phyloP scores from a whole-genome alignment of 2,888 invertebrate species.

The Eupsilia transversa region DNA sequence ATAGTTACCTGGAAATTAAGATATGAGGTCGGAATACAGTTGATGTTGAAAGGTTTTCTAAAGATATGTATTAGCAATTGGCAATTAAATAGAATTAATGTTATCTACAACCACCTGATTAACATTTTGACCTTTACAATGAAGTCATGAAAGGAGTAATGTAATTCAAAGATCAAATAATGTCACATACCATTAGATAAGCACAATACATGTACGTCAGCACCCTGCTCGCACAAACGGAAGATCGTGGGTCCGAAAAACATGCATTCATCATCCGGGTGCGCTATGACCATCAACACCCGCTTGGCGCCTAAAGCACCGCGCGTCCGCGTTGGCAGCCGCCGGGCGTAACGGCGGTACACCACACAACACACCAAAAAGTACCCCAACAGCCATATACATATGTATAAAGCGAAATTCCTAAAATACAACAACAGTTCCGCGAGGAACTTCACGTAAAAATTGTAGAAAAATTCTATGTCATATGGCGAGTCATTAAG shows the following conservation, averaged over 20 bases:
- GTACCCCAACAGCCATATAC: slow-evolving; percentile 90
- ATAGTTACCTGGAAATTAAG: slow-evolving; percentile 90
- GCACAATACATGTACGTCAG: slow-evolving; percentile 95
- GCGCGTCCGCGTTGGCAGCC: slow-evolving; percentile 86
- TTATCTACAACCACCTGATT: slow-evolving; percentile 18
- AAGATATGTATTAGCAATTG: background rate
- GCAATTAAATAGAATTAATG: background rate
- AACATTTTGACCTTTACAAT: slow-evolving; percentile 33
- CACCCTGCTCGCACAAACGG: slow-evolving; percentile 92
- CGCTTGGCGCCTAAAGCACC: slow-evolving; percentile 90
- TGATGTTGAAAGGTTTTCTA: background rate
- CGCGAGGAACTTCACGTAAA: slow-evolving; percentile 81
- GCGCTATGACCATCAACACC: slow-evolving; percentile 96
- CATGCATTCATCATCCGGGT: slow-evolving; percentile 99
- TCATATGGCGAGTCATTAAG: slow-evolving; percentile 75
- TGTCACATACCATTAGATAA: slow-evolving; percentile 93
- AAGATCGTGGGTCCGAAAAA: slow-evolving; percentile 98
- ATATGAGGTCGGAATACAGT: background rate
- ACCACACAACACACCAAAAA: slow-evolving; percentile 87
- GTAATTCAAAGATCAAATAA: slow-evolving; percentile 17
- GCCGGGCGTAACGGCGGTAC: slow-evolving; percentile 88
- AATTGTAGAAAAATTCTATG: slow-evolving; percentile 79
- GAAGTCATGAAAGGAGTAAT: slow-evolving; percentile 14
- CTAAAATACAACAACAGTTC: slow-evolving; percentile 83
- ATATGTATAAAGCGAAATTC: slow-evolving; percentile 86